Conservation (phyloP, 2,113 vertebrate species). For the Haplochromis burtoni region DNA sequence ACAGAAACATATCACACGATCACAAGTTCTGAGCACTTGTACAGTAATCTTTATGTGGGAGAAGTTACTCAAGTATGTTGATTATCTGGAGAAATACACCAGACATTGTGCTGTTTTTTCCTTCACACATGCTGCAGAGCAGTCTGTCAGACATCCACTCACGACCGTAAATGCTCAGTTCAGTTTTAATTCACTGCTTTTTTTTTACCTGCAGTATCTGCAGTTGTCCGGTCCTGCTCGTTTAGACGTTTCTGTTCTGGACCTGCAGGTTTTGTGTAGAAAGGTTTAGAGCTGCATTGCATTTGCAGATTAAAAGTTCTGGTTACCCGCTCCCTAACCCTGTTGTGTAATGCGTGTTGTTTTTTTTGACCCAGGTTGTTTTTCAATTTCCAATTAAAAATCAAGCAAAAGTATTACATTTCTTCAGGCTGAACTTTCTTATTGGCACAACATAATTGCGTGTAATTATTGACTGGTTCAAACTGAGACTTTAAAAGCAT, state of each 20-base stretch:
- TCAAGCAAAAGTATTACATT: neutral
- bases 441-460: neutral
- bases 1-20: neutral
- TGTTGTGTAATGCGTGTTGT: neutral
- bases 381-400: neutral
- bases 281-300: neutral
- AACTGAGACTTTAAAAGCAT: neutral
- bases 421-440: neutral
- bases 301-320: neutral
- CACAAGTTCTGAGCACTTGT: neutral
- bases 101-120: neutral
- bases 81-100: neutral
- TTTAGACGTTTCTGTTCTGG: neutral
- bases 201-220: neutral
- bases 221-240: accelerated
- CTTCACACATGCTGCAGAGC: neutral
- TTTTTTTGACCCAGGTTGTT: neutral
- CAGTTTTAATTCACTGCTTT: neutral
- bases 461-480: neutral
- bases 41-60: neutral
- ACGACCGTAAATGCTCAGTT: neutral
- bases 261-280: neutral
- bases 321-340: neutral
- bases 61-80: neutral
- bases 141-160: neutral